Conservation (phyloP, 2,113 vertebrate genomes). For the Onychostoma macrolepis region DNA sequence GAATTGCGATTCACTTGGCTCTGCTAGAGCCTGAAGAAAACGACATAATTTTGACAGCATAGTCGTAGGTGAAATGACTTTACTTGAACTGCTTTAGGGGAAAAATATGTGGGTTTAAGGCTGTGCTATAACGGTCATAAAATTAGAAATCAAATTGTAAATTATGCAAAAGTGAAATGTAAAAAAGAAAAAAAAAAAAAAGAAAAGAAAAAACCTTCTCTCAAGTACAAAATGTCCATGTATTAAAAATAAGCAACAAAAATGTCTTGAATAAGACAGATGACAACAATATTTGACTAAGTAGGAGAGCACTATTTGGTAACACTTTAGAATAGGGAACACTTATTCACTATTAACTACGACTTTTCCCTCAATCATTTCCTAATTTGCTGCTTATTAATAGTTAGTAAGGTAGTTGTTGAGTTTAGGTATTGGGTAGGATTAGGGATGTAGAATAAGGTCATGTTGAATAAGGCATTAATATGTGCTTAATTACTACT, state of each 20-base stretch:
- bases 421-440: too few relatives aligned
- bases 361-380: too few relatives aligned
- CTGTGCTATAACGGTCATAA: not conserved
- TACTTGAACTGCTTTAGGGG: not conserved
- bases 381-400: too few relatives aligned
- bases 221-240: not conserved
- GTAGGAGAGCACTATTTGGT: not conserved
- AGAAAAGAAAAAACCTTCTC: too few relatives aligned
- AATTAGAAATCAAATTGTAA: not conserved
- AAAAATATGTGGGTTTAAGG: not conserved
- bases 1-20: conserved; percentile 16
- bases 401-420: too few relatives aligned
- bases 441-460: too few relatives aligned
- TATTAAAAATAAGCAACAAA: not conserved
- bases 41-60: not conserved
- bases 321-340: too few relatives aligned
- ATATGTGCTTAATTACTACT: too few relatives aligned
- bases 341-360: too few relatives aligned
- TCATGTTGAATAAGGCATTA: too few relatives aligned
- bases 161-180: not conserved
- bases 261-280: not conserved
- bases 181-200: not conserved
- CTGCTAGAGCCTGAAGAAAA: not conserved
- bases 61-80: not conserved
- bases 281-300: not conserved